Conservation (phyloP, 2,113 vertebrate species). For the Percopsis transmontana region DNA sequence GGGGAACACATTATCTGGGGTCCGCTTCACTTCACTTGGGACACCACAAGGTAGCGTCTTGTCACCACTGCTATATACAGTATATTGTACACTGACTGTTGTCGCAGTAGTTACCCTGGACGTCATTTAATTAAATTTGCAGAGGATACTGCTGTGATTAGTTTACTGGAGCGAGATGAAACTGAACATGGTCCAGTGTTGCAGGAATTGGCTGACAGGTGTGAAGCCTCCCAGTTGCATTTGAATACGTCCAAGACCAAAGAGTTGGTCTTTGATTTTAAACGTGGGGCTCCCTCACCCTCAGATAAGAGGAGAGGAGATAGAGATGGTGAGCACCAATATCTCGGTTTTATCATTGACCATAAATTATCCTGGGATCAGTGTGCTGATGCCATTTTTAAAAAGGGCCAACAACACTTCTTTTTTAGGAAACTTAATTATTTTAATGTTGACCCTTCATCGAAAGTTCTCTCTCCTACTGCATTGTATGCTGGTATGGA, state of each 20-base stretch:
- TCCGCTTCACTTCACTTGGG: neutral
- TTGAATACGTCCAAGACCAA: neutral
- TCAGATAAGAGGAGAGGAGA: slow-evolving; percentile 1
- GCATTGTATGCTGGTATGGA: too few species aligned
- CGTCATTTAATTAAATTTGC: neutral
- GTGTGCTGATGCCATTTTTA: neutral
- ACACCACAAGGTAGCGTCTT: neutral
- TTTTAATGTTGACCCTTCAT: neutral
- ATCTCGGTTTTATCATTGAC: slow-evolving; percentile 4
- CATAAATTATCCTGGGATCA: neutral
- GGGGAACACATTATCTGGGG: neutral
- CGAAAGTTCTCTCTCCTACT: neutral
- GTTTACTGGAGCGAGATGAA: slow-evolving; percentile 3
- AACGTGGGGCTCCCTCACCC: neutral
- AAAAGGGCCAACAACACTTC: neutral
- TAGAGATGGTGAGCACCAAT: neutral
- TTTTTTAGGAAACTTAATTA: neutral
- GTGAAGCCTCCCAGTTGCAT: neutral
- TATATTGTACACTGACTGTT: slow-evolving; percentile 3
- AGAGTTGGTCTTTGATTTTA: neutral
- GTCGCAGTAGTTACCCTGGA: slow-evolving; percentile 4
- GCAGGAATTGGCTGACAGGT: neutral
- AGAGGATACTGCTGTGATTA: neutral
- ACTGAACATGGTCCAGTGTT: neutral
- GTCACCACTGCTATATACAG: slow-evolving; percentile 1